Evolutionary conservation across 2,888 invertebrate species (phyloP).

Genomic region (Drosophila aldrichi): DNA sequence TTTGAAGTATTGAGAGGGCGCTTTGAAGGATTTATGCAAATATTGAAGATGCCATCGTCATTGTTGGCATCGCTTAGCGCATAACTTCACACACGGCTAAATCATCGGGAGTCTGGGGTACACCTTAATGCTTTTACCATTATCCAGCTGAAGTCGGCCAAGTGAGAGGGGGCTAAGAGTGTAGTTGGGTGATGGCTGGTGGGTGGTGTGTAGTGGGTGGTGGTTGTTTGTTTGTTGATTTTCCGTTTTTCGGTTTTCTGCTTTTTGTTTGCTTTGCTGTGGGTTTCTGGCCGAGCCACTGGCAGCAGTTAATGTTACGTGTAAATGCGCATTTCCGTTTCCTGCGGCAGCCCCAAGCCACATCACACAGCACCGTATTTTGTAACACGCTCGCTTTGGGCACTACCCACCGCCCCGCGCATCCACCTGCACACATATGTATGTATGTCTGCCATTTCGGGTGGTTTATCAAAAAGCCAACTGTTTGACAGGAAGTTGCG

Average conservation of each 20-base stretch:
- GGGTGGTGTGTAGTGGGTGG: neutral
- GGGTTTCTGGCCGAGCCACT: constrained; percentile 47
- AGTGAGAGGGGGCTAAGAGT: neutral
- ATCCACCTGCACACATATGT: constrained; percentile 16
- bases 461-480: constrained; percentile 72
- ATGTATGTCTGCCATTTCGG: constrained; percentile 40
- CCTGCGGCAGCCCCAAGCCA: constrained; percentile 53
- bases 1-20: constrained; percentile 51
- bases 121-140: constrained; percentile 79
- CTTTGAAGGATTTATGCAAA: constrained; percentile 78
- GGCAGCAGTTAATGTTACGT: constrained; percentile 79
- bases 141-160: constrained; percentile 45
- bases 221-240: constrained; percentile 73
- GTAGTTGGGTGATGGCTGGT: neutral
- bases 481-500: constrained; percentile 75
- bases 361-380: constrained; percentile 8
- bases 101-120: constrained; percentile 42
- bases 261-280: constrained; percentile 67
- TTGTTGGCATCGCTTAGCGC: constrained; percentile 70
- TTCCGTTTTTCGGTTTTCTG: constrained; percentile 71
- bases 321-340: constrained; percentile 82
- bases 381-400: neutral
- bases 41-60: constrained; percentile 70
- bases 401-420: neutral
- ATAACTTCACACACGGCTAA: constrained; percentile 67